A percentile compares a stretch with the other conserved stretches of the same genome.
Evolutionary conservation across 2,888 invertebrate species (phyloP).

Genomic region (Balanococcus diminutus): DNA sequence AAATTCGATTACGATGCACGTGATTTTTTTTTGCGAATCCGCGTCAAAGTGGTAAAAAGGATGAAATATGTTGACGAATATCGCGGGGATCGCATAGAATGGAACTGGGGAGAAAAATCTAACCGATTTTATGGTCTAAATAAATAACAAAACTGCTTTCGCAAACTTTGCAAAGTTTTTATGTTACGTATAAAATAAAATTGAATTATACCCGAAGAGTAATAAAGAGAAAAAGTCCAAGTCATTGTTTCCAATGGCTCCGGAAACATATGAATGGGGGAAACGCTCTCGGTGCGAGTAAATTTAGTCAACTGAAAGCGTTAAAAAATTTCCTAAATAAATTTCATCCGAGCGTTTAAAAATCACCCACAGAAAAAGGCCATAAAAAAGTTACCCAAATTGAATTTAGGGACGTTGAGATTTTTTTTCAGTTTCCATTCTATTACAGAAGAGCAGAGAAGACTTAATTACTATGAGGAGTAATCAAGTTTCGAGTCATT

Average conservation of each 20-base stretch:
- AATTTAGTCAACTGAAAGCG: slow-evolving; percentile 32
- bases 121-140: neutral
- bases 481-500: neutral
- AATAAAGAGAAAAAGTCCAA: slow-evolving; percentile 33
- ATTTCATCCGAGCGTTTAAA: slow-evolving; percentile 27
- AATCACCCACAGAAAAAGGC: neutral
- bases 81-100: neutral
- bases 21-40: neutral
- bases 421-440: neutral
- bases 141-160: slow-evolving; percentile 8
- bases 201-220: slow-evolving; percentile 23
- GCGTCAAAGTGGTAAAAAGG: neutral
- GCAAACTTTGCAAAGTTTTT: slow-evolving; percentile 29
- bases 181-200: slow-evolving; percentile 36
- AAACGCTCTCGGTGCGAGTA: neutral
- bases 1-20: too few species aligned
- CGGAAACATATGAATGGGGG: slow-evolving; percentile 33
- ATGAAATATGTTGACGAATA: slow-evolving; percentile 1
- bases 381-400: slow-evolving; percentile 23
- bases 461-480: neutral
- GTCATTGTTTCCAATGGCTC: slow-evolving; percentile 13
- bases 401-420: neutral
- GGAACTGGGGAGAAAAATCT: neutral
- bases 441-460: neutral
- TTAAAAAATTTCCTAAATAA: slow-evolving; percentile 22